These are phyloP conservation scores for Otolemur crassicaudatus DNA, from an alignment of 2,797 vertebrate genomes.

Conservation along the genomic window DNA sequence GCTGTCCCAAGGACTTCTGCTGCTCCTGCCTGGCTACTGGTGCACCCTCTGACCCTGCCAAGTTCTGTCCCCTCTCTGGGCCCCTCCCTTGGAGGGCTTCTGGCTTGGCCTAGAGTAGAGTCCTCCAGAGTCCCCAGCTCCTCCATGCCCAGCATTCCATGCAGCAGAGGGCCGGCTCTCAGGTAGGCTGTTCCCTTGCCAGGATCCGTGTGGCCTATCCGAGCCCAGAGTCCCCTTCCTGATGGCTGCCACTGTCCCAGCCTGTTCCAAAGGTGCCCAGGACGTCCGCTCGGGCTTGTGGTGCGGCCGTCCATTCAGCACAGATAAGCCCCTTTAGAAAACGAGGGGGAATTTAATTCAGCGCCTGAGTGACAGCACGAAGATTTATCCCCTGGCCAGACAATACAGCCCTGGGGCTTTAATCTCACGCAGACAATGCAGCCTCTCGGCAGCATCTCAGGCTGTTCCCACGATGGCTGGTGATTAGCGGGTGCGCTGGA, in stretches of 20 bases:
- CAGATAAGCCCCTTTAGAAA: slow-evolving; percentile 99
- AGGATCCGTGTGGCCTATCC: not conserved
- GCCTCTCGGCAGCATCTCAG: slow-evolving; percentile 93
- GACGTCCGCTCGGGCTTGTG: slow-evolving; percentile 94
- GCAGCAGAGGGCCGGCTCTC: not conserved
- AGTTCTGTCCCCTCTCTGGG: not conserved
- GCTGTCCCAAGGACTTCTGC: not conserved
- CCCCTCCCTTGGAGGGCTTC: not conserved
- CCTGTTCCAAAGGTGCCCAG: slow-evolving; percentile 89
- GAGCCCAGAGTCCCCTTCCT: slow-evolving; percentile 65
- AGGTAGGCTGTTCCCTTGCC: not conserved
- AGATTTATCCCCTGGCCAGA: slow-evolving; percentile 98
- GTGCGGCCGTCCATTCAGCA: slow-evolving; percentile 97
- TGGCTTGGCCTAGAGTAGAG: not conserved
- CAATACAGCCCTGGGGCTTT: slow-evolving; percentile 98
- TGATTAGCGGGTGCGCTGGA: slow-evolving; percentile 96
- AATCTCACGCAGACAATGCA: slow-evolving; percentile 98
- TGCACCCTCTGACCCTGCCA: not conserved
- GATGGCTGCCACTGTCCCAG: slow-evolving; percentile 81
- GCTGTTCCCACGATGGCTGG: slow-evolving; percentile 98
- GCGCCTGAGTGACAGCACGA: slow-evolving; percentile 99
- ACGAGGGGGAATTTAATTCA: slow-evolving; percentile 98
- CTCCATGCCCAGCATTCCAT: fast-evolving
- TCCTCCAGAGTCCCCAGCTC: not conserved
- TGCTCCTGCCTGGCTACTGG: fast-evolving